Percentiles rank a stretch among this genome's conserved stretches.
Evolutionary conservation across 2,888 invertebrate species (phyloP).

Genomic region (Gastrophysa polygoni): DNA sequence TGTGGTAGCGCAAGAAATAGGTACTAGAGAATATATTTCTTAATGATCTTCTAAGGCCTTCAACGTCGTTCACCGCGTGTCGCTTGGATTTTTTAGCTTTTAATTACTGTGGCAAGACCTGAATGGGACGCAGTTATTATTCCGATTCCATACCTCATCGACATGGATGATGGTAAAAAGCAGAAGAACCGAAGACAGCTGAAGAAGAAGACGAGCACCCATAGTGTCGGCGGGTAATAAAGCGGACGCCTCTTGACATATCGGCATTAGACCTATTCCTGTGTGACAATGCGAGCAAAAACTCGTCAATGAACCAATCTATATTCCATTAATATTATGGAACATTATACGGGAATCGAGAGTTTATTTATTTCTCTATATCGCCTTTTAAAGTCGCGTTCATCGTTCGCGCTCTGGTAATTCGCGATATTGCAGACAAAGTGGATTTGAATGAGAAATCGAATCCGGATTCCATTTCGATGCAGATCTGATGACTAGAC

Average conservation of each 20-base stretch:
- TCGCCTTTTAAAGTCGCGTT: constrained; percentile 41
- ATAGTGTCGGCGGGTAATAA: constrained; percentile 40
- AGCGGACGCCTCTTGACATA: constrained; percentile 42
- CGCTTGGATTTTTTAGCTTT: background rate
- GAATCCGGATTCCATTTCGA: background rate
- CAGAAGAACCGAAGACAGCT: background rate
- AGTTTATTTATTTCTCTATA: constrained; percentile 38
- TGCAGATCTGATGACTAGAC: background rate
- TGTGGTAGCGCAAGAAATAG: no score
- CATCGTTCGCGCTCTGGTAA: background rate
- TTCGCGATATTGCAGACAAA: background rate
- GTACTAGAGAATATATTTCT: no score
- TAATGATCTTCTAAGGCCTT: no score
- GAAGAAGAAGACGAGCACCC: constrained; percentile 28
- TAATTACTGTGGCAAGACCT: constrained; percentile 10
- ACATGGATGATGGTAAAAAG: constrained; percentile 7
- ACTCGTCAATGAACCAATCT: constrained; percentile 55
- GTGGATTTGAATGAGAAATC: background rate
- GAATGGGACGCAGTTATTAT: constrained; percentile 9
- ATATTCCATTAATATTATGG: constrained; percentile 54
- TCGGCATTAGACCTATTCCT: constrained; percentile 41
- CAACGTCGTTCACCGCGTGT: background rate
- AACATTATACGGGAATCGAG: constrained; percentile 25
- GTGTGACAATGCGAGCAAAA: constrained; percentile 48
- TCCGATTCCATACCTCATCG: constrained; percentile 33